phyloP scores from a whole-genome alignment of 2,797 vertebrate species.

The Poliocrania exsul region DNA sequence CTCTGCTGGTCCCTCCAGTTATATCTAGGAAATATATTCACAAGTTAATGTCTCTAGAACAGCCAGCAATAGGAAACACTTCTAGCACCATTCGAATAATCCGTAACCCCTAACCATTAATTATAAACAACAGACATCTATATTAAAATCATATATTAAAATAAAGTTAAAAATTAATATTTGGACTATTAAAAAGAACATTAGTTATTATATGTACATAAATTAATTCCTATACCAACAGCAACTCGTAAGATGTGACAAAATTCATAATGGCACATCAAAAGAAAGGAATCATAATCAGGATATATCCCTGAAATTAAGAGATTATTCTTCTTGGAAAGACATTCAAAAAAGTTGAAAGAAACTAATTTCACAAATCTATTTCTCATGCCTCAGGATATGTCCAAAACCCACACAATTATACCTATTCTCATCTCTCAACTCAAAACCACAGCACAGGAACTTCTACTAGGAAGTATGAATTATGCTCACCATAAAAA shows the following conservation, averaged over 20 bases:
- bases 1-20: accelerated
- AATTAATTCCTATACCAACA: neutral
- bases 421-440: neutral
- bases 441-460: neutral
- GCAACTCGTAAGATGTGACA: neutral
- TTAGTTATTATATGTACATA: accelerated
- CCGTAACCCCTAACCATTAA: neutral
- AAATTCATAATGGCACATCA: neutral
- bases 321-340: neutral
- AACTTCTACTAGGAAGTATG: neutral
- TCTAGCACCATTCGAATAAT: neutral
- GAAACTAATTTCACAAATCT: neutral
- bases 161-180: neutral
- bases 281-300: neutral
- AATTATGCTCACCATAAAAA: neutral
- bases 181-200: neutral
- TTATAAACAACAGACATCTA: neutral
- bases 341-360: neutral
- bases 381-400: neutral
- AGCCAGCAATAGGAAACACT: neutral
- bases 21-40: neutral
- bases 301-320: neutral
- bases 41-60: neutral
- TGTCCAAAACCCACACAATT: accelerated
- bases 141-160: neutral